Percentiles rank a stretch among this genome's conserved stretches.
Evolutionary conservation across 2,888 invertebrate species (phyloP).

Genomic region (Magallana nippona): DNA sequence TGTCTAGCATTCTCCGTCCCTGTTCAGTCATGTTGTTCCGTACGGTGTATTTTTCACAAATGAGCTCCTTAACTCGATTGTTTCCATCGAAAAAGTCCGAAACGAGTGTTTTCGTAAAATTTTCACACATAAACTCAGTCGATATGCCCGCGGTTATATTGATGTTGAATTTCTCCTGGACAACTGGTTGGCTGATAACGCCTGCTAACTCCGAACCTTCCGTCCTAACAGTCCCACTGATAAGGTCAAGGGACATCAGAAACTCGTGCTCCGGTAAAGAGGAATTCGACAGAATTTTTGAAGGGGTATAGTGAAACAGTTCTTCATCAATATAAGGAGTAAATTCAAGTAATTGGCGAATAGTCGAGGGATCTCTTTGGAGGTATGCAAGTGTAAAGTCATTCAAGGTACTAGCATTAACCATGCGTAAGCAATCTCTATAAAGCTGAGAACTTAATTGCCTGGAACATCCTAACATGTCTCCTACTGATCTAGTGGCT

Average conservation of each 20-base stretch:
- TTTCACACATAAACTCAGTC: background rate
- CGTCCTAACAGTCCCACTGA: background rate
- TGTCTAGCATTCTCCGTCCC: background rate
- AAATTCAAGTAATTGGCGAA: background rate
- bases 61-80: background rate
- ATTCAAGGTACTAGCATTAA: background rate
- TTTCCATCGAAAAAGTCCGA: background rate
- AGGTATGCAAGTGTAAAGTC: background rate
- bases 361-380: background rate
- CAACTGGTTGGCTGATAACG: background rate
- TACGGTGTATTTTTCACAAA: background rate
- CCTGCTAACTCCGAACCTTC: background rate
- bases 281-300: background rate
- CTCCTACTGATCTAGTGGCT: background rate
- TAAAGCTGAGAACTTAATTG: background rate
- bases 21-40: background rate
- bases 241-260: slow-evolving; percentile 25
- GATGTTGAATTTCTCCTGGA: background rate
- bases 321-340: slow-evolving; percentile 19
- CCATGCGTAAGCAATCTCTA: background rate
- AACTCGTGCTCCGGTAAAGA: background rate
- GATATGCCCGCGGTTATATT: background rate
- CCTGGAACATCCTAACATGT: background rate
- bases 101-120: background rate
- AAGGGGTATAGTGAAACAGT: background rate